phyloP scores from a whole-genome alignment of 2,888 invertebrate genomes.

The Microplitis manilae region DNA sequence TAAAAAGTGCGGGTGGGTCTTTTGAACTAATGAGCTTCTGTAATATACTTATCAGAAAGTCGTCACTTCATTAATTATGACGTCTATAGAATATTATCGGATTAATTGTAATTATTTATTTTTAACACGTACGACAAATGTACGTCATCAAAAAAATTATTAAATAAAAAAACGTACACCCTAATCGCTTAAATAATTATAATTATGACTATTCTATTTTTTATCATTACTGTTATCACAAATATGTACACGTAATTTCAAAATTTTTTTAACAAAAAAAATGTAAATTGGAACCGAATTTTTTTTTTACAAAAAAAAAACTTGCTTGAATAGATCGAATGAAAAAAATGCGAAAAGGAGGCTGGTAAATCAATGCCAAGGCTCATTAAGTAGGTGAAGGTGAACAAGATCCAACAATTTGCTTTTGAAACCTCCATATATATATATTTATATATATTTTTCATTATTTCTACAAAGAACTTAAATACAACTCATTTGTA shows the following conservation, averaged over 20 bases:
- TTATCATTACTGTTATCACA: too few relatives aligned
- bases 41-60: too few relatives aligned
- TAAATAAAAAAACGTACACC: too few relatives aligned
- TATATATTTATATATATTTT: neutral
- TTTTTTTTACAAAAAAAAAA: neutral
- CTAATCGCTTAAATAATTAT: too few relatives aligned
- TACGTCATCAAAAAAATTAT: too few relatives aligned
- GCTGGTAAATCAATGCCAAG: conserved; percentile 57
- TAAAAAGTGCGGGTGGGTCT: too few relatives aligned
- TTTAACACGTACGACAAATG: too few relatives aligned
- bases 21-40: too few relatives aligned
- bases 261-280: neutral
- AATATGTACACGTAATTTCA: neutral
- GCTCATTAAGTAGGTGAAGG: conserved; percentile 59
- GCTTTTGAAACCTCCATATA: neutral
- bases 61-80: too few relatives aligned
- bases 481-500: neutral
- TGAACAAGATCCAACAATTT: conserved; percentile 61
- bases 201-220: too few relatives aligned
- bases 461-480: neutral
- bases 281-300: neutral
- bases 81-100: too few relatives aligned
- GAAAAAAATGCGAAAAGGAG: conserved; percentile 7
- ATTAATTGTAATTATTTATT: too few relatives aligned
- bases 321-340: neutral